These are phyloP conservation scores for Glaucomys volans DNA, from an alignment of 2,113 vertebrate species.

Conservation along the genomic window DNA sequence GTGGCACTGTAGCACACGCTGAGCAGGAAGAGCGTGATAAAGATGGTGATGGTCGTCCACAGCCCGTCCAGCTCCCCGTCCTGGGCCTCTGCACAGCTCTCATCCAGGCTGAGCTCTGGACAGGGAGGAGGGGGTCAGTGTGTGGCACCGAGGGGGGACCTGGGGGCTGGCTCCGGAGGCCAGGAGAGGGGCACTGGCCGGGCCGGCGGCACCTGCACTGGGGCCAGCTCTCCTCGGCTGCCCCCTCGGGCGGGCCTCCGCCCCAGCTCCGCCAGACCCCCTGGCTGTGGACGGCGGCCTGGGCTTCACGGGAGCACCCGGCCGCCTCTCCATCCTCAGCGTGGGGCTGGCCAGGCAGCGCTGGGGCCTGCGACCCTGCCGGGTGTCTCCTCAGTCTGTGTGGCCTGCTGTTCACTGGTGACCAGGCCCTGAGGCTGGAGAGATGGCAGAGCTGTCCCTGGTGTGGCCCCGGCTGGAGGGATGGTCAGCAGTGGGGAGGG, in stretches of 20 bases:
- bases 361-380: not conserved
- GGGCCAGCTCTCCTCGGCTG: not conserved
- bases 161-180: rapidly evolving
- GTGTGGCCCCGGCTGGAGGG: no score
- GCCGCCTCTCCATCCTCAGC: rapidly evolving
- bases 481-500: not conserved
- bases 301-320: rapidly evolving
- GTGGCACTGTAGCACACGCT: constrained; percentile 83
- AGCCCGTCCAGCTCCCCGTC: constrained; percentile 75
- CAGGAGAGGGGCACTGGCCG: not conserved
- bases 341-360: not conserved
- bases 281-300: not conserved
- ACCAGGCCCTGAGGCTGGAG: not conserved
- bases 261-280: no score
- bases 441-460: not conserved
- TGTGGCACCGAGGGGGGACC: rapidly evolving
- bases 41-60: constrained; percentile 82
- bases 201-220: not conserved
- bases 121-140: not conserved
- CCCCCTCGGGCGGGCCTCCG: not conserved
- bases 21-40: constrained; percentile 84
- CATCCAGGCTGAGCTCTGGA: constrained; percentile 30
- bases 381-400: not conserved
- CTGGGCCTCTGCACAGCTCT: constrained; percentile 50
- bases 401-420: not conserved